Conservation (phyloP, 2,797 vertebrate genomes). For the Nyctalus aviator region DNA sequence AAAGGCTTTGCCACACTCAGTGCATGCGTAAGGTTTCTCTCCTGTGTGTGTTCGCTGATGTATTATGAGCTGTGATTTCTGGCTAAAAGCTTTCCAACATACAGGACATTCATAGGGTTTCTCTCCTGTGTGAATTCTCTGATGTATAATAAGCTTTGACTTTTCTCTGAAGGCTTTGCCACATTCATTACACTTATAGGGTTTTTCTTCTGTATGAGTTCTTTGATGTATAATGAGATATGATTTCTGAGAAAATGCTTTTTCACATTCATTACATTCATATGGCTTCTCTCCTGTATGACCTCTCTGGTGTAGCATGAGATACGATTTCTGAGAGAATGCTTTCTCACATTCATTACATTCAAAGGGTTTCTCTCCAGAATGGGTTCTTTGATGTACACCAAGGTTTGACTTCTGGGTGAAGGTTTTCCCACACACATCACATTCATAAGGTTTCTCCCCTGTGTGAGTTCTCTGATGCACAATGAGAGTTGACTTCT, state of each 20-base stretch:
- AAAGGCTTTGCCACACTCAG: slow-evolving; percentile 78
- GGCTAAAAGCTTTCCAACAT: slow-evolving; percentile 83
- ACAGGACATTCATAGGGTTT: slow-evolving; percentile 83
- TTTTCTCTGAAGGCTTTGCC: slow-evolving; percentile 87
- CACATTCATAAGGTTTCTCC: slow-evolving; percentile 82
- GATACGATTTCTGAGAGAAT: slow-evolving; percentile 82
- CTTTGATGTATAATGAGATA: slow-evolving; percentile 84
- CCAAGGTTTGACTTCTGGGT: slow-evolving; percentile 82
- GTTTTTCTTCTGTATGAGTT: slow-evolving; percentile 84
- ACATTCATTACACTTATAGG: slow-evolving; percentile 87
- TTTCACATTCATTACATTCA: slow-evolving; percentile 83
- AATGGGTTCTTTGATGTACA: slow-evolving; percentile 82
- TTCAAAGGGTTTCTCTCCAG: slow-evolving; percentile 82
- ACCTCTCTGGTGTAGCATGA: slow-evolving; percentile 81
- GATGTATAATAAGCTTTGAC: slow-evolving; percentile 88
- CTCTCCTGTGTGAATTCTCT: slow-evolving; percentile 86
- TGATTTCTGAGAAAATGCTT: slow-evolving; percentile 82
- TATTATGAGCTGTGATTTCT: slow-evolving; percentile 82
- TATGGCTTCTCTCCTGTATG: slow-evolving; percentile 83
- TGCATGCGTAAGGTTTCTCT: slow-evolving; percentile 81
- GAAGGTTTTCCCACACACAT: slow-evolving; percentile 83
- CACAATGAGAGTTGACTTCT: slow-evolving; percentile 80
- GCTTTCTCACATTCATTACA: slow-evolving; percentile 83
- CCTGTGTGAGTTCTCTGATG: slow-evolving; percentile 82
- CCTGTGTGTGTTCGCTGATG: slow-evolving; percentile 83